These are phyloP conservation scores for Microcebus tavaratra DNA, from an alignment of 2,113 vertebrate species.

Conservation along the genomic window DNA sequence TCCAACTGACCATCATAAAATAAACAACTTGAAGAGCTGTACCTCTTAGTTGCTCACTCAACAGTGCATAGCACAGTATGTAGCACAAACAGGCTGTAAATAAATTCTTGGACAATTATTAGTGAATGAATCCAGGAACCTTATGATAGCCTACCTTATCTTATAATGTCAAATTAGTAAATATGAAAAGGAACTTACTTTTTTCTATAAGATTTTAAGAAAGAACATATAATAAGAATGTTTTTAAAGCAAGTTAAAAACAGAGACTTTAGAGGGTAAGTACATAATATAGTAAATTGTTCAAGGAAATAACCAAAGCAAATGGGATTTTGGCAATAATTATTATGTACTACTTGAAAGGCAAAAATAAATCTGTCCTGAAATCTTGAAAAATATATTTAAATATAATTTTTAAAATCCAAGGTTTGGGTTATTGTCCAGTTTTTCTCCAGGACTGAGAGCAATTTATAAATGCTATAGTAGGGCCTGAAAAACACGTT, in stretches of 20 bases:
- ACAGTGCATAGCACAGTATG: accelerated
- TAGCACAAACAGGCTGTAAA: neutral
- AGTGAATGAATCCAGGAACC: neutral
- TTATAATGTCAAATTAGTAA: neutral
- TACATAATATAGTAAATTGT: neutral
- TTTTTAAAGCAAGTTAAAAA: neutral
- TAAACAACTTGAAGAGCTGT: neutral
- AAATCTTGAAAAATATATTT: slow-evolving; percentile 1
- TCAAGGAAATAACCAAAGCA: neutral
- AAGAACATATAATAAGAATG: neutral
- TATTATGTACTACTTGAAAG: neutral
- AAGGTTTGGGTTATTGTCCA: neutral
- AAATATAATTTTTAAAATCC: neutral
- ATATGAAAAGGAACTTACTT: neutral
- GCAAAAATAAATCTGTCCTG: neutral
- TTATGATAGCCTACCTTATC: neutral
- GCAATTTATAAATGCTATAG: neutral
- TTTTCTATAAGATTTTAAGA: neutral
- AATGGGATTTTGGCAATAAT: neutral
- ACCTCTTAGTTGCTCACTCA: neutral
- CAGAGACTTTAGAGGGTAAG: neutral
- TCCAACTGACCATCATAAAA: neutral
- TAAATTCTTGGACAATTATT: neutral
- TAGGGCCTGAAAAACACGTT: neutral
- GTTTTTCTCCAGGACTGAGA: slow-evolving; percentile 6